Evolutionary conservation across 2,797 vertebrate genomes (phyloP).

Genomic region (Triplophysa bombifrons): DNA sequence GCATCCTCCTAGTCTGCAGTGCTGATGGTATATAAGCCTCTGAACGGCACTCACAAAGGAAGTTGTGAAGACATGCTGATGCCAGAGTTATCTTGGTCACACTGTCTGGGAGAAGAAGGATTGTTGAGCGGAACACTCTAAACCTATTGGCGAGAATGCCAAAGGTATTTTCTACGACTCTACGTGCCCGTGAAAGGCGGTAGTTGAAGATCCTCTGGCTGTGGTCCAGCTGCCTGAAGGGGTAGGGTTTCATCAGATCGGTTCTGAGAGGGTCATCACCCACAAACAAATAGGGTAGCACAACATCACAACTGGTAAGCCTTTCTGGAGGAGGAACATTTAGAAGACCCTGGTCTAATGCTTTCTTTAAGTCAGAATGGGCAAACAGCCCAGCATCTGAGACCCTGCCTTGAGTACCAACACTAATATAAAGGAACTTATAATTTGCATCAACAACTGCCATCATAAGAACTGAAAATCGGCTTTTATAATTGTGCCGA

Average conservation of each 20-base stretch:
- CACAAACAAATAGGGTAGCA: neutral
- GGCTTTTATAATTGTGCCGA: too few species aligned
- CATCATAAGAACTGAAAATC: too few species aligned
- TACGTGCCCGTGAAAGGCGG: too few species aligned
- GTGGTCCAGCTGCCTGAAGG: slow-evolving; percentile 6
- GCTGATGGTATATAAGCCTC: slow-evolving; percentile 27
- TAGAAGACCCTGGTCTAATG: neutral
- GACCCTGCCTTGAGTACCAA: too few species aligned
- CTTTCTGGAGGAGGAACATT: slow-evolving; percentile 11
- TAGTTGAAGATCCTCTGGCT: slow-evolving; percentile 6
- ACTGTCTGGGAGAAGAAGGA: neutral
- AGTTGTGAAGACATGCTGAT: slow-evolving; percentile 19
- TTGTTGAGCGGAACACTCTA: neutral
- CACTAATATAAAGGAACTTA: too few species aligned
- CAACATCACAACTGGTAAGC: neutral
- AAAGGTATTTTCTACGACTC: neutral
- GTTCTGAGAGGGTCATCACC: neutral
- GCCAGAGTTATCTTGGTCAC: neutral
- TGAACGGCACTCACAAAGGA: slow-evolving; percentile 13
- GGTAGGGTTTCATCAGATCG: neutral
- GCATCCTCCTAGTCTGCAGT: slow-evolving; percentile 29
- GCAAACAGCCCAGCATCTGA: neutral
- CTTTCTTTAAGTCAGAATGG: neutral
- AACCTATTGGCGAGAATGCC: neutral
- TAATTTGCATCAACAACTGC: too few species aligned